Evolutionary conservation across 2,113 vertebrate species (phyloP).

Genomic region (Gnathonemus echidnorhynchus): DNA sequence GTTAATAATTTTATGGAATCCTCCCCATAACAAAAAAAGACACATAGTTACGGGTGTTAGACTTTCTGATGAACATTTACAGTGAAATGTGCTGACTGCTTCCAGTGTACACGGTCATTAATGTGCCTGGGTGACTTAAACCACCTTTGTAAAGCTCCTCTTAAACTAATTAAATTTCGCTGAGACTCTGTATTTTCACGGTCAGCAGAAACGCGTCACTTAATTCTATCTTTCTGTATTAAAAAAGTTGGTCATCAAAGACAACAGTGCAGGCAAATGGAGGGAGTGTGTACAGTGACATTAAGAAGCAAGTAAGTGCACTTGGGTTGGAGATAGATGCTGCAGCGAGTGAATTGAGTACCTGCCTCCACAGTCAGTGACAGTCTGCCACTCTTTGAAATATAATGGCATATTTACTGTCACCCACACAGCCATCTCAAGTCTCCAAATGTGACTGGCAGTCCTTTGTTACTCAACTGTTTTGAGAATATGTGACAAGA

Average conservation of each 20-base stretch:
- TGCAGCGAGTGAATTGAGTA: background rate
- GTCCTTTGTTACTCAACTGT: background rate
- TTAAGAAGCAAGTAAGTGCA: background rate
- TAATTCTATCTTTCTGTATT: conserved; percentile 5
- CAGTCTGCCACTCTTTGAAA: conserved; percentile 23
- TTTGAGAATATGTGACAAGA: background rate
- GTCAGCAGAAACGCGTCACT: conserved; percentile 13
- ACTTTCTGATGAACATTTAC: conserved; percentile 4
- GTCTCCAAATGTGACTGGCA: background rate
- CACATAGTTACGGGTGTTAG: background rate
- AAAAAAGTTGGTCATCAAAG: conserved; percentile 11
- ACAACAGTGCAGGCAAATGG: conserved; percentile 6
- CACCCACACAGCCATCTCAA: background rate
- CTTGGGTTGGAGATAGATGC: background rate
- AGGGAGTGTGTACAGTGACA: background rate
- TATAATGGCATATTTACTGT: conserved; percentile 15
- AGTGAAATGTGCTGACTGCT: conserved; percentile 2
- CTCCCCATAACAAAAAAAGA: background rate
- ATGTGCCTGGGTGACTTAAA: background rate
- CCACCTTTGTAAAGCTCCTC: background rate
- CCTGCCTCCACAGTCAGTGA: background rate
- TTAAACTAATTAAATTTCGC: conserved; percentile 16
- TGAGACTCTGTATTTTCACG: conserved; percentile 13
- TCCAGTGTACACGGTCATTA: background rate
- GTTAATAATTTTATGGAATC: background rate